Evolutionary conservation across 1,140 invertebrate genomes (phyloP), one percentile per base, ranked within the genome.

Genomic region (Bombyx mori): DNA sequence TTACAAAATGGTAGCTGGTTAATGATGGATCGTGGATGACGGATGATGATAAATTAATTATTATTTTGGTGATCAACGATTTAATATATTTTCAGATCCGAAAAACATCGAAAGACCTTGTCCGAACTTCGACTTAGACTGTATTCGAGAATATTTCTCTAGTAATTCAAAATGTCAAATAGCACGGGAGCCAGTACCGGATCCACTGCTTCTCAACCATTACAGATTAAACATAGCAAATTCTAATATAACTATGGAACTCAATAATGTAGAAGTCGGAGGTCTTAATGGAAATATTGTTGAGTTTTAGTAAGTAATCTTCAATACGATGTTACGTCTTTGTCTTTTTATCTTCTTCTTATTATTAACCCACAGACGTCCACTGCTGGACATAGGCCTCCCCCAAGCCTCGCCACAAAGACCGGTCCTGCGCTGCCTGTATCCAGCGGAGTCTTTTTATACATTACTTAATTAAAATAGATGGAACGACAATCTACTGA

Each of bases 221-320:
- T 47, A 10, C 8, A 12, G n/a, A 47, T 47, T 54, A 43, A 12
- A 6, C 7, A 10, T 54, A 44, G 35, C 57, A 8, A 44, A 47
- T 49, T 22, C 44, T 2, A 58, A 58, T 49, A 26, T 54, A 1
- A 48, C 47, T 12, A 50, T 44, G 7, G 18, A 9, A 5, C 22
- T 57, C 10, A 44, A 50, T 35, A 7, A 51, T 9, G 7, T 44
- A 1, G 18, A 51, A n/a, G 8, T 57, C 2, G 50, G n/a, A 45
- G 50, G 42, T n/a, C 52, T 53, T 12, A 44, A 60, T 35, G 47
- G 12, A 10, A 45, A 45, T 12, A 52, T 55, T 44, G n/a, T n/a
- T 8, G 53, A 49, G 18, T 60, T 60, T 50, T 55, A 54, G 57
- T 59, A 49, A 59, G 57, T 59, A 54, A 22, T 8, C 8, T 35